These are phyloP conservation scores for Sarcophaga carnaria DNA, from an alignment of 2,888 invertebrate genomes.

Conservation along the genomic window DNA sequence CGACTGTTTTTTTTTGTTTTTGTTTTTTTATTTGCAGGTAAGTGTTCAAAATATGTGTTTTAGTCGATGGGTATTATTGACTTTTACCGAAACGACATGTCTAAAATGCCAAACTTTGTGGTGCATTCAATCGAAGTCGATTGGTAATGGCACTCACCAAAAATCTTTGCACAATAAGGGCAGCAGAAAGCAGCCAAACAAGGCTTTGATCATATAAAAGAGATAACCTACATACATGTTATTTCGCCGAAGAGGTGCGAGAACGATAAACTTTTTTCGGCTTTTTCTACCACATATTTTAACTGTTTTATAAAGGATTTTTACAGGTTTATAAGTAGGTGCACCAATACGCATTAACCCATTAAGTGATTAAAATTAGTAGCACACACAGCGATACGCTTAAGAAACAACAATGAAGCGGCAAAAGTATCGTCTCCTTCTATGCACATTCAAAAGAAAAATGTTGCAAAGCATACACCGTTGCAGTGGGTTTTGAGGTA, in stretches of 20 bases:
- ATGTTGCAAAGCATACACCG: no score
- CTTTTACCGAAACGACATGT: conserved; percentile 72
- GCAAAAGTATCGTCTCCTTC: no score
- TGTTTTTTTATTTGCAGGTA: conserved; percentile 74
- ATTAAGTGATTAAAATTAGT: not conserved
- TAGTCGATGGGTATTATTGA: conserved; percentile 68
- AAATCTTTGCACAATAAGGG: conserved; percentile 75
- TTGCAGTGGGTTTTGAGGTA: no score
- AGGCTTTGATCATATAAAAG: conserved; percentile 76
- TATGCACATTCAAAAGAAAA: no score
- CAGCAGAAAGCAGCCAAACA: conserved; percentile 62
- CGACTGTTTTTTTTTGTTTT: conserved; percentile 15
- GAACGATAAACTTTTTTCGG: conserved; percentile 65
- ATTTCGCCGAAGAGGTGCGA: conserved; percentile 69
- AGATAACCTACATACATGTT: conserved; percentile 71
- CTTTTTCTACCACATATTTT: conserved; percentile 5
- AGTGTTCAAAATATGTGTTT: conserved; percentile 77
- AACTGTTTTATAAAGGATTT: conserved; percentile 36
- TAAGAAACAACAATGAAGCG: no score
- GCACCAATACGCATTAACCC: conserved; percentile 21
- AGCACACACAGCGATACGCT: no score
- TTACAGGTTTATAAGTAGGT: conserved; percentile 26
- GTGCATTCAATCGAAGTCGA: conserved; percentile 81
- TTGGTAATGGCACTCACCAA: conserved; percentile 73
- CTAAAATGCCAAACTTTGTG: conserved; percentile 76